Evolutionary conservation across 1,140 invertebrate genomes (phyloP), one percentile per base, ranked within the genome.

Genomic region (Galleria mellonella): DNA sequence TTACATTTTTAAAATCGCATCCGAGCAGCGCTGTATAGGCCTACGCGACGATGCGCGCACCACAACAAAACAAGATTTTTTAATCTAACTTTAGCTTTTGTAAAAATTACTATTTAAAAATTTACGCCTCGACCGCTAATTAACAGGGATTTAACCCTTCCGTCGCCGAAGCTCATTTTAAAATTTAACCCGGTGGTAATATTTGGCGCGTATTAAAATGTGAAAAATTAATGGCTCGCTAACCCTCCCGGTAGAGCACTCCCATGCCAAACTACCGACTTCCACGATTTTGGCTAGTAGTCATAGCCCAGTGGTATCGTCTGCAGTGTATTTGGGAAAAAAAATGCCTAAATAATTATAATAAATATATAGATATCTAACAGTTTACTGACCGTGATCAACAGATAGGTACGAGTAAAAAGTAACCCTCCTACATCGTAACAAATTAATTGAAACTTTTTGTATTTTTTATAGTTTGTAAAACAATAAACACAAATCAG

Each of bases 61-160:
- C 50, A 60, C 55, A 64, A 63, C 65, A 71, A 65, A 69, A 75
- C 69, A 74, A 72, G 47, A 69, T 79, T 82, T 82, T 83, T 83
- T 85, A 85, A 85, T 85, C 79, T 76, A 85, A 85, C 82, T 85
- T 85, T 76, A 72, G 70, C 82, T 75, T 85, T 85, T 83, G 82
- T 83, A 85, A 85, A 85, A 85, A 85, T 83, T 83, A 85, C 73
- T 83, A 81, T 81, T 83, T 82, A 83, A 85, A 85, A 66, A 85
- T 85, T 77, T 66, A 85, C 65, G 47, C 56, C 62, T 37, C 52
- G 55, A 72, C 74, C 72, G 61, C 74, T 85, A 85, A 85, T 85
- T 85, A 85, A 85, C 78, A 72, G 79, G 64, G 77, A 82, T 76
- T 76, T 82, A 83, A 85, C 82, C 82, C 82, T 85, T 85, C 82